Evolutionary conservation across 2,888 invertebrate species (phyloP).

Genomic region (Leptinotarsa haldemani): DNA sequence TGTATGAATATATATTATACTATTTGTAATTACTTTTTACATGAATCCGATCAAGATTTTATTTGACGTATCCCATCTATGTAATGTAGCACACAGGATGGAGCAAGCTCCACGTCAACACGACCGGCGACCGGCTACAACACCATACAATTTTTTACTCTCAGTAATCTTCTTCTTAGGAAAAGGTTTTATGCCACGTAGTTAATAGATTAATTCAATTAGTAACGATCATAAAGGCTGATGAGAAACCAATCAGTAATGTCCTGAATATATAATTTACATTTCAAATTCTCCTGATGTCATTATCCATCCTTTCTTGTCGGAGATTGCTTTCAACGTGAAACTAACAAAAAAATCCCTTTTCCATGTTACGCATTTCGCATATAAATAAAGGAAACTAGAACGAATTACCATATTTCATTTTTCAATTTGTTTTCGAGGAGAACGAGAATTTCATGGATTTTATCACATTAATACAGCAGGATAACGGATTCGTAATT

Average conservation of each 20-base stretch:
- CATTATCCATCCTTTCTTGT: conserved; percentile 21
- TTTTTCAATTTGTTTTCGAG: conserved; percentile 17
- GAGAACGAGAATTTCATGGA: not conserved
- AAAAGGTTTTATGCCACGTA: not conserved
- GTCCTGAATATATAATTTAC: conserved; percentile 16
- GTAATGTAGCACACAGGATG: too few species aligned
- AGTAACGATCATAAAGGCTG: not conserved
- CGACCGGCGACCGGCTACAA: too few species aligned
- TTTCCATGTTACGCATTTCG: conserved; percentile 7
- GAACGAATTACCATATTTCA: conserved; percentile 16
- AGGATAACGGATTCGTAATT: conserved; percentile 9
- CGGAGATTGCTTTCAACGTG: conserved; percentile 19
- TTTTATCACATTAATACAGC: conserved; percentile 3
- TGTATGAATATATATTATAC: too few species aligned
- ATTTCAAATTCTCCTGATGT: conserved; percentile 25
- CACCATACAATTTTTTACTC: not conserved
- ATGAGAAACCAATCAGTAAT: conserved; percentile 11
- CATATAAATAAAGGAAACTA: conserved; percentile 22
- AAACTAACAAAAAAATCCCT: conserved; percentile 14
- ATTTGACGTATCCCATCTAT: too few species aligned
- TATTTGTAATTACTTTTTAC: too few species aligned
- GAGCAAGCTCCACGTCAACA: too few species aligned
- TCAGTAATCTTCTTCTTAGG: not conserved
- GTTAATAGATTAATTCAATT: not conserved
- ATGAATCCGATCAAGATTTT: too few species aligned